Evolutionary conservation across 2,113 vertebrate species (phyloP).

Genomic region (Poicephalus meyeri): DNA sequence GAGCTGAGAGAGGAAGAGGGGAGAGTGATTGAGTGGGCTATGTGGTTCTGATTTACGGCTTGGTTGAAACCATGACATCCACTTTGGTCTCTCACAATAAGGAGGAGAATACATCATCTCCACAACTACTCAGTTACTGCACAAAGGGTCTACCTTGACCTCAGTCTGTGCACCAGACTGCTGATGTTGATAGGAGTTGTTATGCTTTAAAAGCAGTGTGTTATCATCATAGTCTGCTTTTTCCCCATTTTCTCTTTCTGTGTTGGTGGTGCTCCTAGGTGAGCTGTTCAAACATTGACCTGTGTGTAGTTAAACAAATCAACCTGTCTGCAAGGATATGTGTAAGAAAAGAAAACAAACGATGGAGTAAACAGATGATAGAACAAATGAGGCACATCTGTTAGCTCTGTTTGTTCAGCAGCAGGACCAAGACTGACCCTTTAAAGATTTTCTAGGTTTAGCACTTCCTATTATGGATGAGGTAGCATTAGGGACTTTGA

Average conservation of each 20-base stretch:
- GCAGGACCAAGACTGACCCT: background rate
- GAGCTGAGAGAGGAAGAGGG: too few relatives aligned
- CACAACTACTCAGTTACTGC: background rate
- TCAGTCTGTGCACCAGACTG: background rate
- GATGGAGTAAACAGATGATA: background rate
- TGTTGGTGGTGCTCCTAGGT: background rate
- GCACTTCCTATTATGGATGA: background rate
- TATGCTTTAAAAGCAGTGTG: background rate
- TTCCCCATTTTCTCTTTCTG: background rate
- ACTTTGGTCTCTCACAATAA: background rate
- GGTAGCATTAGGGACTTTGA: background rate
- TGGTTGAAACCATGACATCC: too few relatives aligned
- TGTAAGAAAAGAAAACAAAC: background rate
- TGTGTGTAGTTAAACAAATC: background rate
- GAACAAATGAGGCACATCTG: background rate
- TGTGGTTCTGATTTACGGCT: too few relatives aligned
- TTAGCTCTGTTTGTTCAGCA: conserved; percentile 12
- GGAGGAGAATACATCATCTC: background rate
- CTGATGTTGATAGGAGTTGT: background rate
- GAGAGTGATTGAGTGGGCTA: too few relatives aligned
- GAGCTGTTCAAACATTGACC: conserved; percentile 1
- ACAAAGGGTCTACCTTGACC: background rate
- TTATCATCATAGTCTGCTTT: background rate
- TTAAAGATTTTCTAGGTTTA: background rate
- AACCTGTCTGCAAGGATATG: background rate